Conservation (phyloP, 2,113 vertebrate species). For the Ellobius talpinus region DNA sequence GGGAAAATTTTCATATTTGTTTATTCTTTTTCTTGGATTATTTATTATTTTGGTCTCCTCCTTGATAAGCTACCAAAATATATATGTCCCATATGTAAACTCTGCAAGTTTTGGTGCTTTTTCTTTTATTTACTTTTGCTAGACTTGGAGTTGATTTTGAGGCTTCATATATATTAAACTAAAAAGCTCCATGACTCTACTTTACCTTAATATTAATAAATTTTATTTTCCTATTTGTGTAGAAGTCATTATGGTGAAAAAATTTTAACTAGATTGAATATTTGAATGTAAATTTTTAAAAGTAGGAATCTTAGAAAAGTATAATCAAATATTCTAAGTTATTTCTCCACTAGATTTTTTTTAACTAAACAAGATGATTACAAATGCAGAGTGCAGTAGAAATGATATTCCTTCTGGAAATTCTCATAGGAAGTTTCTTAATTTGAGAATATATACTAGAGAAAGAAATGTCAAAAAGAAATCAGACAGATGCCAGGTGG, state of each 20-base stretch:
- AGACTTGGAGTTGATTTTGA: neutral
- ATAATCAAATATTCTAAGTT: neutral
- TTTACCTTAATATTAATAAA: neutral
- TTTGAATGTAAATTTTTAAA: neutral
- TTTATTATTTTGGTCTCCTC: neutral
- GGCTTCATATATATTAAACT: neutral
- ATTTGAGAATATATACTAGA: neutral
- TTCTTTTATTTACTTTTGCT: neutral
- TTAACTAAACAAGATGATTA: neutral
- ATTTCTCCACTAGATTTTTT: neutral
- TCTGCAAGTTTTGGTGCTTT: neutral
- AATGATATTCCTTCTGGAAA: neutral
- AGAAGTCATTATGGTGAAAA: neutral
- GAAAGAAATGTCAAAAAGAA: neutral
- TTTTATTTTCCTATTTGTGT: neutral
- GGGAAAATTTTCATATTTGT: neutral
- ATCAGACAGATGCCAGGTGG: neutral
- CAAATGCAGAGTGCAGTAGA: neutral
- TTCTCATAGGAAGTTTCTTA: neutral
- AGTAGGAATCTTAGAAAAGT: neutral
- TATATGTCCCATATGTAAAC: neutral
- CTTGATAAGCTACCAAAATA: neutral
- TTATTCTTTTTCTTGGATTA: neutral
- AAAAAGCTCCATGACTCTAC: fast-evolving
- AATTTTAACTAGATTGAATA: neutral